Evolutionary conservation across 1,140 invertebrate genomes (phyloP), one percentile per base, ranked within the genome.

Genomic region (Microplitis demolitor): DNA sequence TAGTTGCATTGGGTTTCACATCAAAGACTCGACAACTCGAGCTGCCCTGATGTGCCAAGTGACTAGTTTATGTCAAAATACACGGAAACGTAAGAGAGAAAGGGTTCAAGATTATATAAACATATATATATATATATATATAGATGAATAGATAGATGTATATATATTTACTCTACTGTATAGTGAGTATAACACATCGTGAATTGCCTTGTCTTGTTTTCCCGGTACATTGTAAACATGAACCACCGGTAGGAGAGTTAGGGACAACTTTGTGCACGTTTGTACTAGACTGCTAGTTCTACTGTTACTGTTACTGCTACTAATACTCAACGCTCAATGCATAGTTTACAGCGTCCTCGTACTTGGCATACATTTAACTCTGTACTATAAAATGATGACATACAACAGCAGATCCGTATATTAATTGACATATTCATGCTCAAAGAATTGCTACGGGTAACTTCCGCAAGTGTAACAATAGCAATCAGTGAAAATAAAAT

Each of bases 181-280:
- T 9, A 50, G 62, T 58, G 69, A 37, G 66, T 33, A 62, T 33
- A 9, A 74, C 69, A 71, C 13, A 73, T 73, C 35, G 73, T 50
- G 69, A 62, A 74, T 71, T 74, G 73, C 69, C 64, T 74, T 71
- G 73, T 74, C 70, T 74, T 71, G 69, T 71, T 67, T 66, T 64
- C 64, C 51, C 66, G 56, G 69, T 62, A 71, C 73, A 74, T 66
- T 61, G 73, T 74, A 74, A 74, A 74, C 73, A 74, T 33, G 50
- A 54, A 71, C 13, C 14, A 8, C 34, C 14, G 24, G 39, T 45
- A 45, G 39, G 39, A 45, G 68, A 74, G 64, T 67, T 74, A 51
- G 68, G 73, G 63, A 66, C 68, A 74, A 74, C 68, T 74, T 74
- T 74, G 73, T 74, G 56, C 64, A 71, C 54, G 73, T 61, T 71